Base-by-base conservation (phyloP, 2,888 invertebrate species). In the Metalampra italica region DNA sequence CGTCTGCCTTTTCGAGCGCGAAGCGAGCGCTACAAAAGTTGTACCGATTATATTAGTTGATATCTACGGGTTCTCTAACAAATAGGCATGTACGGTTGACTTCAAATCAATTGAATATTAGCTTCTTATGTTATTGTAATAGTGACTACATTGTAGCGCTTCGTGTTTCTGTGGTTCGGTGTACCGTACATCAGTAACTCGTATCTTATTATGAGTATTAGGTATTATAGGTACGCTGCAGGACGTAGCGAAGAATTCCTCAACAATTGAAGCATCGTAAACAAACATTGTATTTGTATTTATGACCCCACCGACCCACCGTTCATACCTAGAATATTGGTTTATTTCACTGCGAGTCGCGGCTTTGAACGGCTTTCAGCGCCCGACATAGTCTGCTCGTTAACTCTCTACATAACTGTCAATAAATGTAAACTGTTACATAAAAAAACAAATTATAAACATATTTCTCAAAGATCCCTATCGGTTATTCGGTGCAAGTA, bases 291-390 rank as follows among this genome's bases (percentile, higher is more conserved):
- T 38, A 45, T 51, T 59, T 55, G 52, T 64, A 54, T 64, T 62
- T 59, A 59, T 52, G 43, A 44, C 22, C n/a, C n/a, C n/a, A n/a
- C n/a, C n/a, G n/a, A n/a, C n/a, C n/a, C 41, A 50, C 51, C 34
- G 50, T 53, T 60, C 57, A 57, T 60, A n/a, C n/a, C n/a, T n/a
- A 55, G 52, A 55, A 61, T 62, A 66, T 66, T 62, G 62, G 65
- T 68, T 65, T 68, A 65, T 62, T 64, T 65, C 54, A 61, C 52
- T 48, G 32, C 47, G 46, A 47, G 55, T 38, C 48, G 50, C 63
- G 51, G 51, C 65, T 71, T 68, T 70, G 69, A 70, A 59, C 64
- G 45, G 59, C 49, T 68, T 62, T 66, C 62, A 55, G 53, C 70
- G 51, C 61, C 57, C 49, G 57, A 45, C 60, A 50, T 53, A 53